phyloP scores from a whole-genome alignment of 2,797 vertebrate species.

The Lacerta agilis region DNA sequence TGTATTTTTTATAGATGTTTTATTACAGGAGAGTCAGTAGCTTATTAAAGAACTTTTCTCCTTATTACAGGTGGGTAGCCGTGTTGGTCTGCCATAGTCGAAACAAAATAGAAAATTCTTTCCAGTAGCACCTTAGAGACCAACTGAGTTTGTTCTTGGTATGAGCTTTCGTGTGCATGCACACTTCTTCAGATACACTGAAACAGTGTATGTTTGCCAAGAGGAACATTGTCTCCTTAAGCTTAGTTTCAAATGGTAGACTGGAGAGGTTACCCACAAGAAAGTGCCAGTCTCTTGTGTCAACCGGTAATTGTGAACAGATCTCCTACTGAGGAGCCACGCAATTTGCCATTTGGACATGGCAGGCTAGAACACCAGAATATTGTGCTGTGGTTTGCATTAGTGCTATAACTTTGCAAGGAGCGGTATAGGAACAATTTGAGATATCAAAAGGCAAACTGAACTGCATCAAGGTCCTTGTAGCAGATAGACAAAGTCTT shows the following conservation, averaged over 20 bases:
- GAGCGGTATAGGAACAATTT: not conserved
- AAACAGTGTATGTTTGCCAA: conserved; percentile 8
- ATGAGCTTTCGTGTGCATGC: too few relatives aligned
- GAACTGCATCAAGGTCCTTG: not conserved
- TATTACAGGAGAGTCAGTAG: not conserved
- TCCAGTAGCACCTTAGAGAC: too few relatives aligned
- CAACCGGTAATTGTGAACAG: not conserved
- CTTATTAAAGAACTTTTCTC: not conserved
- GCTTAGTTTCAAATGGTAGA: not conserved
- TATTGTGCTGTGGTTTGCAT: not conserved
- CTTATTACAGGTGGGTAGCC: too few relatives aligned
- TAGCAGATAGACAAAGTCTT: not conserved
- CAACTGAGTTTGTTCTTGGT: too few relatives aligned
- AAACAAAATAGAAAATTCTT: too few relatives aligned
- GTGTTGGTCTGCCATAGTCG: too few relatives aligned
- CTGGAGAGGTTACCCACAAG: not conserved
- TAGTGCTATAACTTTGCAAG: not conserved
- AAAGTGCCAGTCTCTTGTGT: not conserved
- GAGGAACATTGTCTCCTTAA: not conserved
- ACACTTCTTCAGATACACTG: too few relatives aligned
- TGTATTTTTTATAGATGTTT: not conserved
- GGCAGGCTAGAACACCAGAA: not conserved
- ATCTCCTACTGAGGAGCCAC: not conserved
- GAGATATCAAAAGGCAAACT: not conserved
- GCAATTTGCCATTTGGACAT: not conserved